A percentile compares a stretch with the other conserved stretches of the same genome.
Evolutionary conservation across 2,888 invertebrate genomes (phyloP).

Genomic region (Melolontha melolontha): DNA sequence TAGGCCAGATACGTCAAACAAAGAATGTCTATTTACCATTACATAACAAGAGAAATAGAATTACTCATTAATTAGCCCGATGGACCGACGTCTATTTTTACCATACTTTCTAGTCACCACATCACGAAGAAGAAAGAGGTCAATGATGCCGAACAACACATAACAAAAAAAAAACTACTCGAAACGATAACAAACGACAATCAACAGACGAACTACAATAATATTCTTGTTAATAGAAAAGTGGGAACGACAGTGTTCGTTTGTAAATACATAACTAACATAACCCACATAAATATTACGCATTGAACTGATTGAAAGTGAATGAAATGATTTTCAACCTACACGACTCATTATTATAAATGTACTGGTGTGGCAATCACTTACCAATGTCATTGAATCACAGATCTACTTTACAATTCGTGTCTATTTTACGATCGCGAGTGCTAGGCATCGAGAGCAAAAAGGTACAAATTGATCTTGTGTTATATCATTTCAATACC

Average conservation of each 20-base stretch:
- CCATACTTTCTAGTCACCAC: conserved; percentile 23
- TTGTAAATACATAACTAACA: conserved; percentile 15
- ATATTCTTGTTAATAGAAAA: conserved; percentile 22
- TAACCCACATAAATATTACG: conserved; percentile 32
- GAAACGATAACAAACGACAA: conserved; percentile 23
- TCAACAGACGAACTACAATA: conserved; percentile 21
- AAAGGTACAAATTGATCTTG: too few species aligned
- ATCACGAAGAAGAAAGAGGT: conserved; percentile 20
- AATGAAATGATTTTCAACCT: conserved; percentile 26
- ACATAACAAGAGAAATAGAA: conserved; percentile 31
- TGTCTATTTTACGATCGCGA: not conserved
- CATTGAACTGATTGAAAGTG: conserved; percentile 34
- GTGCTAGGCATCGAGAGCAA: too few species aligned
- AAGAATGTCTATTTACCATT: conserved; percentile 30
- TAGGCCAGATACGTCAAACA: conserved; percentile 22
- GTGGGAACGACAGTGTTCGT: conserved; percentile 2
- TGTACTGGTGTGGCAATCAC: conserved; percentile 5
- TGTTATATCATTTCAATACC: too few species aligned
- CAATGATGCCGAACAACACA: conserved; percentile 13
- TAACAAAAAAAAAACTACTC: conserved; percentile 4
- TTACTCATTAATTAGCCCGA: conserved; percentile 27
- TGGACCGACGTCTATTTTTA: conserved; percentile 33
- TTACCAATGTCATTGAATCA: conserved; percentile 10
- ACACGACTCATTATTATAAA: conserved; percentile 20
- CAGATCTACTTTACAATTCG: conserved; percentile 1